These are phyloP conservation scores for Arenaria interpres DNA, from an alignment of 2,113 vertebrate genomes.

Conservation along the genomic window DNA sequence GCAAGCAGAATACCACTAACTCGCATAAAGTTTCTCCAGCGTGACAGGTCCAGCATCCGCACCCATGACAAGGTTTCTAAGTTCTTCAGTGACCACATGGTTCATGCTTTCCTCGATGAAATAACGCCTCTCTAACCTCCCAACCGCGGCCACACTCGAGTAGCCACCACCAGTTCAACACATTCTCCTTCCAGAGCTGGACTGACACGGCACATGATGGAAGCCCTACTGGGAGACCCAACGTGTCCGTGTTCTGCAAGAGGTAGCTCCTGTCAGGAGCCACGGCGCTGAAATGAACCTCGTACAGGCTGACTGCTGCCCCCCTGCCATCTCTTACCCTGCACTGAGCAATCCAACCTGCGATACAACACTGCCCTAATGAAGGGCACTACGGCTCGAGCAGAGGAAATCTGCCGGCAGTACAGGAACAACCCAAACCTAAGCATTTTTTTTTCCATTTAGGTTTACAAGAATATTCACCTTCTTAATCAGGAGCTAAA, in stretches of 20 bases:
- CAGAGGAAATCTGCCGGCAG: background rate
- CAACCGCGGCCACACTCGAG: background rate
- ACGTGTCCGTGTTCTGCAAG: fast-evolving
- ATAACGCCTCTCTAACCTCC: background rate
- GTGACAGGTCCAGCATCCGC: background rate
- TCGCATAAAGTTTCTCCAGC: background rate
- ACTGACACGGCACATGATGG: fast-evolving
- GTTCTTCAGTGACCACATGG: fast-evolving
- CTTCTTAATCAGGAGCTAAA: background rate
- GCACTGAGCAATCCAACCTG: fast-evolving
- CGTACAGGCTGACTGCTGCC: fast-evolving
- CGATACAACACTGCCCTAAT: fast-evolving
- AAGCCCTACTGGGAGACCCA: background rate
- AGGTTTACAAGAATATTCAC: background rate
- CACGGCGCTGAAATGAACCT: background rate
- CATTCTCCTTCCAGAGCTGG: background rate
- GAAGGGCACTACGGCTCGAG: fast-evolving
- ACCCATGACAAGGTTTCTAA: background rate
- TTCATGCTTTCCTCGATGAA: fast-evolving
- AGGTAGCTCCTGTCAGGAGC: background rate
- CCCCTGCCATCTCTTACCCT: fast-evolving
- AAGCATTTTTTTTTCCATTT: background rate
- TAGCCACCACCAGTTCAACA: background rate
- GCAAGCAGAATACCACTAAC: fast-evolving
- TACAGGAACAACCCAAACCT: background rate